Percentiles rank a stretch among this genome's conserved stretches.
phyloP scores from a whole-genome alignment of 2,797 vertebrate species.

The Gallirallus australis region DNA sequence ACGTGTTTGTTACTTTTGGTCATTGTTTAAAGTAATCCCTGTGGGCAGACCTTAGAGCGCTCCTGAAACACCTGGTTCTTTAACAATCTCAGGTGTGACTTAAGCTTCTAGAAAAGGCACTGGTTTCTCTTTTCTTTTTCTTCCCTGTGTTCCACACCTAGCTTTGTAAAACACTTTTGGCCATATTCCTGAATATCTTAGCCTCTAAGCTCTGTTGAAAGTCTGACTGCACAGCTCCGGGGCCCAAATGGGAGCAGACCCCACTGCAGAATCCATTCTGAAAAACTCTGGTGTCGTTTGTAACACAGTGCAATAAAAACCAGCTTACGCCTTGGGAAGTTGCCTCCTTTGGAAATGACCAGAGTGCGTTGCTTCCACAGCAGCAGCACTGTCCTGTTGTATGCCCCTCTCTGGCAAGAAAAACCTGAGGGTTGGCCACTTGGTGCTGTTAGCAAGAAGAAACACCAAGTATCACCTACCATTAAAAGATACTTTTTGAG shows the following conservation, averaged over 20 bases:
- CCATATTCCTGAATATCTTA: background rate
- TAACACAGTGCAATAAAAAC: accelerated
- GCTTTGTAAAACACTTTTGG: background rate
- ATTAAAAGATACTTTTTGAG: background rate
- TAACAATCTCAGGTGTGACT: background rate
- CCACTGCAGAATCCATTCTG: background rate
- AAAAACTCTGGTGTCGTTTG: background rate
- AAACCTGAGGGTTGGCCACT: background rate
- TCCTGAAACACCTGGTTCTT: background rate
- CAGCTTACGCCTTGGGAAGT: background rate
- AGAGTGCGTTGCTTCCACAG: background rate
- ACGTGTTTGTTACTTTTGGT: background rate
- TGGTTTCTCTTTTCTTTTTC: background rate
- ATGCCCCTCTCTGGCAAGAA: background rate
- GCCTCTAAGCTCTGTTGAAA: background rate
- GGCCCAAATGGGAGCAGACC: background rate
- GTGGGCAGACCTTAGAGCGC: background rate
- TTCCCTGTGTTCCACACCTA: background rate
- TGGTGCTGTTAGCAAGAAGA: background rate
- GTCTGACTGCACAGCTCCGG: background rate
- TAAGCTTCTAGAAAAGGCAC: background rate
- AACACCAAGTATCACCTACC: background rate
- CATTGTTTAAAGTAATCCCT: background rate
- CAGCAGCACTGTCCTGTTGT: accelerated
- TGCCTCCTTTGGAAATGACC: background rate